Evolutionary conservation across 2,888 invertebrate genomes (phyloP), one percentile per base, ranked within the genome.

Genomic region (Notocelia uddmanniana): DNA sequence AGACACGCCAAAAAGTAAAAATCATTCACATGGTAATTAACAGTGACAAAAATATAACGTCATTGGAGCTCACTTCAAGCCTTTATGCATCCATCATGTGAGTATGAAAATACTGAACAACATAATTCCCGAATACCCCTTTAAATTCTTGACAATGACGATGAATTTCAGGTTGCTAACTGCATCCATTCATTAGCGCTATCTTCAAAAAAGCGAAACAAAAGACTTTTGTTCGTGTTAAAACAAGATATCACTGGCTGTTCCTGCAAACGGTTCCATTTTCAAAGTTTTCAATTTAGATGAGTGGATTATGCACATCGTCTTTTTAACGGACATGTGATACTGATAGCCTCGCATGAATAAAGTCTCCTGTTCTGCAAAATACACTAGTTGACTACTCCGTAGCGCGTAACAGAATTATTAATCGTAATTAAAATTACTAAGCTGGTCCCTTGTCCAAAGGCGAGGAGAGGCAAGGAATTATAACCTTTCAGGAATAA

Each of bases 221-320:
- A 64, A 52, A 64, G 52, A 64, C 63, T 64, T 34, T 64, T 64
- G 63, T 64, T n/a, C 52, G n/a, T 52, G 63, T 64, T 64, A 54
- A 31, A 31, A 64, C 63, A 54, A 54, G 63, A 52, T 52, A 19
- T 15, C 15, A 21, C 26, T 15, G n/a, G 23, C 45, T 31, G 13
- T 15, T 31, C 31, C 19, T 37, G 63, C 15, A 23, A 6, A 23
- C 10, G 8, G 26, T 26, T 55, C n/a, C 26, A 55, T 26, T 55
- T 26, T 26, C n/a, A 21, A 26, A 55, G n/a, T 26, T 26, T 26
- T 26, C n/a, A 55, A 55, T 55, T 15, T 26, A 23, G 26, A 26
- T n/a, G 15, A 55, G n/a, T 9, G 26, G 31, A 31, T 31, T 26
- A 23, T 21, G 13, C 52, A 52, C 13, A 9, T 52, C 21, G 11